These are phyloP conservation scores for Acipenser ruthenus DNA, from an alignment of 2,797 vertebrate genomes.

Conservation along the genomic window DNA sequence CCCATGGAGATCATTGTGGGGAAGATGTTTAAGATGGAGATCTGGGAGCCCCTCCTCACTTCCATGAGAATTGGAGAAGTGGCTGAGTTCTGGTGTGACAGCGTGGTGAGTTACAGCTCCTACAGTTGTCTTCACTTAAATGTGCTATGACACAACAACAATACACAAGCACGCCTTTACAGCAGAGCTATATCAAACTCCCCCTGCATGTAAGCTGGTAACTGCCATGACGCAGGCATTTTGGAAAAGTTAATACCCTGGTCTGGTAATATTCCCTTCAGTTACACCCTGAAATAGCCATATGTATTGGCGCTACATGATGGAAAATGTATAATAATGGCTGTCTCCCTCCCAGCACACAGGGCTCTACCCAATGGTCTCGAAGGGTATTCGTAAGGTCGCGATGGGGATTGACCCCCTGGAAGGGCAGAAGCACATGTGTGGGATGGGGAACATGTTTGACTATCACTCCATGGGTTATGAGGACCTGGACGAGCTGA, in stretches of 20 bases:
- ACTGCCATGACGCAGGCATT: no score
- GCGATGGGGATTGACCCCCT: slow-evolving; percentile 74
- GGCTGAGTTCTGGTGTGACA: slow-evolving; percentile 83
- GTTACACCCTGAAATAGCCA: no score
- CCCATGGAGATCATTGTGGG: slow-evolving; percentile 81
- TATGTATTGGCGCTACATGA: no score
- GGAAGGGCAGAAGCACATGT: slow-evolving; percentile 76
- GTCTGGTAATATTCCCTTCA: no score
- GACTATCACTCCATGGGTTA: slow-evolving; percentile 77
- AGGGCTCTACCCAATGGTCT: slow-evolving; percentile 74
- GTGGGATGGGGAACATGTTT: slow-evolving; percentile 82
- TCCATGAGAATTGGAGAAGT: slow-evolving; percentile 81
- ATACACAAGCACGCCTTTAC: no score
- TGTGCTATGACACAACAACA: no score
- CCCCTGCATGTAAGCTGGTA: no score
- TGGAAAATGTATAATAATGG: no score
- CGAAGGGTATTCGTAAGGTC: slow-evolving; percentile 73
- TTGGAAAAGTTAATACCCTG: no score
- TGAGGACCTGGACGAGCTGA: slow-evolving; percentile 74
- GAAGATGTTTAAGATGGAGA: slow-evolving; percentile 86
- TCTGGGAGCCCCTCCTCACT: slow-evolving; percentile 75
- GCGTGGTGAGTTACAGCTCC: slow-evolving; percentile 57
- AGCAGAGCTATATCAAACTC: no score
- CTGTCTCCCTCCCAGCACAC: slow-evolving; percentile 42
- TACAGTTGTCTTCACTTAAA: no score